phyloP scores from a whole-genome alignment of 2,797 vertebrate species.

The Melanotaenia parkinsoni region DNA sequence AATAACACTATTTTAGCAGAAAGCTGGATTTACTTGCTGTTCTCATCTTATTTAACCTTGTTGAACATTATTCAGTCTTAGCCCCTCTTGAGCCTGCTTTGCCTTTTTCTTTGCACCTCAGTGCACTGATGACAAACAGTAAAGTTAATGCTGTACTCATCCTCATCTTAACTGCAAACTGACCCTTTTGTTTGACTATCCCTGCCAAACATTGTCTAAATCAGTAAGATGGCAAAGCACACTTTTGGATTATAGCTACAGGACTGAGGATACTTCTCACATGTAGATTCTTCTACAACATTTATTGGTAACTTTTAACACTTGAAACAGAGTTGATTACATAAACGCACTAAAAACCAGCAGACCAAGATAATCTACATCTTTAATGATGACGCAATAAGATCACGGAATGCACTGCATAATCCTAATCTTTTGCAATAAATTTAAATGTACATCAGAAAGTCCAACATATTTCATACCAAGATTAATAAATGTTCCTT shows the following conservation, averaged over 20 bases:
- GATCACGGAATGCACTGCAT: constrained; percentile 9
- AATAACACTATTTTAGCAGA: background rate
- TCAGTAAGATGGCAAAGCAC: background rate
- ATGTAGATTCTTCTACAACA: background rate
- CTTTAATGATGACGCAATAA: background rate
- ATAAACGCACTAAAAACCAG: constrained; percentile 15
- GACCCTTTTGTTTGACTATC: constrained; percentile 10
- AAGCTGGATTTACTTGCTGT: background rate
- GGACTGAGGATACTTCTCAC: background rate
- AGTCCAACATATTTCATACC: constrained; percentile 10
- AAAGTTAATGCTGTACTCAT: constrained; percentile 15
- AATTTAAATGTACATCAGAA: constrained; percentile 17
- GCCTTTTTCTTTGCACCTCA: constrained; percentile 4
- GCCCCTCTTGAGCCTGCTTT: constrained; percentile 11
- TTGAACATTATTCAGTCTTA: constrained; percentile 9
- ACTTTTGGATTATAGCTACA: constrained; percentile 12
- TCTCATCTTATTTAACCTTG: background rate
- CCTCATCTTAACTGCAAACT: constrained; percentile 17
- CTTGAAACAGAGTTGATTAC: background rate
- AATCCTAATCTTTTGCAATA: constrained; percentile 4
- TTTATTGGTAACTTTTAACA: constrained; percentile 5
- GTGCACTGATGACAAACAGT: constrained; percentile 3
- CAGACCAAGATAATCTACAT: constrained; percentile 12
- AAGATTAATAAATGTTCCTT: constrained; percentile 35
- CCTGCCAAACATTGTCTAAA: background rate